A percentile compares a stretch with the other conserved stretches of the same genome.
phyloP scores from a whole-genome alignment of 2,797 vertebrate species.

The Semotilus atromaculatus region DNA sequence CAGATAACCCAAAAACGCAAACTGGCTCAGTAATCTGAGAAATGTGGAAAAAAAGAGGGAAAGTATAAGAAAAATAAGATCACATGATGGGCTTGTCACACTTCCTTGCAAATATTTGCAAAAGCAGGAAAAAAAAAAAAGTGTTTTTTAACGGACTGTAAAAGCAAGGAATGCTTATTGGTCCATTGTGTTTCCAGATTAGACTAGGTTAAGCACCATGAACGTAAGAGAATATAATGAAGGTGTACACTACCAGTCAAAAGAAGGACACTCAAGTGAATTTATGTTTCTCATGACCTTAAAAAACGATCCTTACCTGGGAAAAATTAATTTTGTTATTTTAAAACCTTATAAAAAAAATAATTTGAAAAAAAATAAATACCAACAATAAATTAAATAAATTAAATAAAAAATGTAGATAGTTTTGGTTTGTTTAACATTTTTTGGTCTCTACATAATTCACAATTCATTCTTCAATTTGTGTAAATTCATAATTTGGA shows the following conservation, averaged over 20 bases:
- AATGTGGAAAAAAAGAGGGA: neutral
- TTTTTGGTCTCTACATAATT: neutral
- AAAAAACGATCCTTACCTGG: neutral
- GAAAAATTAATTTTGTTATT: neutral
- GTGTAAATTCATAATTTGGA: neutral
- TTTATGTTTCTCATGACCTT: neutral
- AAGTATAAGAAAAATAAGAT: conserved; percentile 25
- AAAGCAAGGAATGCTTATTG: conserved; percentile 2
- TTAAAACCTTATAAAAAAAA: neutral
- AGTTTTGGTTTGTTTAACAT: neutral
- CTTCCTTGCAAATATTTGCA: neutral
- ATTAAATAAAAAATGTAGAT: no score
- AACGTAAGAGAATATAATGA: neutral
- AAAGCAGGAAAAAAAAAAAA: conserved; percentile 1
- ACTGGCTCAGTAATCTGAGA: conserved; percentile 17
- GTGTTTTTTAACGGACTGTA: neutral
- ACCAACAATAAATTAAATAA: no score
- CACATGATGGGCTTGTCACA: conserved; percentile 25
- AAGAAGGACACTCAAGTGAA: neutral
- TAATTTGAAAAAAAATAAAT: neutral
- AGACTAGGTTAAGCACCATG: neutral
- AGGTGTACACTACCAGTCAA: neutral
- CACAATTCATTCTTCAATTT: neutral
- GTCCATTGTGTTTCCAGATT: conserved; percentile 12
- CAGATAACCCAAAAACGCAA: neutral